Conservation (phyloP, 1,140 invertebrate genomes). For the Pseudomyrmex flavicornis region DNA sequence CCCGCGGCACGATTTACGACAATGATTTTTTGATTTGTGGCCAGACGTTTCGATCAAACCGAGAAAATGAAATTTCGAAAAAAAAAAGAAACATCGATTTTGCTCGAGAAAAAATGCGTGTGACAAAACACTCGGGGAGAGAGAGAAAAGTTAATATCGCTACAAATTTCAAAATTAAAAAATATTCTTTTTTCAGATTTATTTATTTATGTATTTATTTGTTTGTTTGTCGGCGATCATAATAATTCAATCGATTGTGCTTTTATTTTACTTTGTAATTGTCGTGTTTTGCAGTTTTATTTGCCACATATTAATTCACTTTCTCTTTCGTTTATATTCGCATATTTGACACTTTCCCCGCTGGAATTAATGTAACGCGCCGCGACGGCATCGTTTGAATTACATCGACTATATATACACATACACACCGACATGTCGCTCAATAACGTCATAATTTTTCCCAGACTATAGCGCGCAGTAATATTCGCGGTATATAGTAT, state of each 20-base stretch:
- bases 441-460: slow-evolving; percentile 16
- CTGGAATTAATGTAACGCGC: slow-evolving; percentile 26
- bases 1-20: slow-evolving; percentile 75
- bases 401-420: neutral
- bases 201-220: no score
- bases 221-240: neutral
- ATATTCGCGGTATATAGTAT: slow-evolving; percentile 8
- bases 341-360: neutral
- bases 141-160: neutral
- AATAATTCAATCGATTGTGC: neutral
- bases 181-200: neutral
- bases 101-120: neutral
- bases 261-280: neutral
- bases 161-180: neutral
- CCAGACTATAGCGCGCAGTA: slow-evolving; percentile 1
- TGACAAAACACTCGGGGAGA: neutral
- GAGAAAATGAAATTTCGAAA: slow-evolving; percentile 34
- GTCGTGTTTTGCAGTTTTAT: neutral
- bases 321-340: neutral
- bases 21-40: slow-evolving; percentile 51
- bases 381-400: neutral
- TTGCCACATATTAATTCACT: neutral
- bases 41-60: slow-evolving; percentile 19
- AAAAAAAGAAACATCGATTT: slow-evolving; percentile 1
- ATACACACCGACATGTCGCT: neutral